These are phyloP conservation scores for Takifugu ocellatus DNA, from an alignment of 2,797 vertebrate species.

Conservation along the genomic window DNA sequence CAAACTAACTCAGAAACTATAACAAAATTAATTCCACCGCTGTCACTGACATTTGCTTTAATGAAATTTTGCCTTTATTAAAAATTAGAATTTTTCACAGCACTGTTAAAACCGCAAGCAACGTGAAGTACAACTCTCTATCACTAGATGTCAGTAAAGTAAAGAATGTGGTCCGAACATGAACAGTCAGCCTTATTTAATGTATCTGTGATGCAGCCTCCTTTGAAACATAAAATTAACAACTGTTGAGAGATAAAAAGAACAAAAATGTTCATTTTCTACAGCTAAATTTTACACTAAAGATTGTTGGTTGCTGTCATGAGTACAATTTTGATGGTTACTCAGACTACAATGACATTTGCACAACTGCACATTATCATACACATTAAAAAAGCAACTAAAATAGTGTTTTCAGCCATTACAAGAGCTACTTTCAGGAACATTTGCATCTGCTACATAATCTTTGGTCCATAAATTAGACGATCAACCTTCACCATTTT, in stretches of 20 bases:
- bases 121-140: neutral
- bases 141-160: constrained; percentile 8
- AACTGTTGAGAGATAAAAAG: too few relatives aligned
- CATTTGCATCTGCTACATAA: neutral
- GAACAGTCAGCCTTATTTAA: too few relatives aligned
- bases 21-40: neutral
- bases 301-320: too few relatives aligned
- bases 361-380: too few relatives aligned
- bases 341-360: too few relatives aligned
- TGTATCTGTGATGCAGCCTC: too few relatives aligned
- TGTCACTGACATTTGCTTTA: neutral
- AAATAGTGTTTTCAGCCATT: neutral
- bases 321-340: too few relatives aligned
- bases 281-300: too few relatives aligned
- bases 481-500: neutral
- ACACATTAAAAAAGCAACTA: neutral
- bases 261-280: too few relatives aligned
- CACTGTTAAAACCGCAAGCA: neutral
- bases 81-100: neutral
- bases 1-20: neutral
- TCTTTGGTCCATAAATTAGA: constrained; percentile 10
- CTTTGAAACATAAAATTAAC: too few relatives aligned
- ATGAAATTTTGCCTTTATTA: neutral
- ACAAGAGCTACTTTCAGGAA: neutral
- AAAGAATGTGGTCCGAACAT: too few relatives aligned